Evolutionary conservation across 1,140 invertebrate species (phyloP).

Genomic region (Psix sp.): DNA sequence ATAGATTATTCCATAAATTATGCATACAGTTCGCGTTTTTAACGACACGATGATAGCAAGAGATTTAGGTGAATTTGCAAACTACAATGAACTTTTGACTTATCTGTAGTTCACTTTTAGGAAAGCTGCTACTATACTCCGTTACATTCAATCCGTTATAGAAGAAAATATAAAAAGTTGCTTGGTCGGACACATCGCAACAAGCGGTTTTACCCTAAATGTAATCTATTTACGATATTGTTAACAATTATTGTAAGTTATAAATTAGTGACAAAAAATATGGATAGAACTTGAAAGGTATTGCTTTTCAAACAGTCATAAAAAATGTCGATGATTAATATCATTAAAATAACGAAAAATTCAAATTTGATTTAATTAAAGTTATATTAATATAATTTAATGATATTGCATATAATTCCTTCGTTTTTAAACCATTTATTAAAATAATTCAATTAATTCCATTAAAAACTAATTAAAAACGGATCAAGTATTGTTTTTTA

Average conservation of each 20-base stretch:
- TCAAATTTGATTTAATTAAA: too few species aligned
- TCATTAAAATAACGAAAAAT: too few species aligned
- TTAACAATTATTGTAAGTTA: not conserved
- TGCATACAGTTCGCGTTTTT: constrained; percentile 8
- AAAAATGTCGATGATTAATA: too few species aligned
- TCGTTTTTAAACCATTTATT: too few species aligned
- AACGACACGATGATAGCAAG: constrained; percentile 1
- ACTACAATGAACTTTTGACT: constrained; percentile 41
- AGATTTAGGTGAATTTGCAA: constrained; percentile 3
- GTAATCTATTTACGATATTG: constrained; percentile 21
- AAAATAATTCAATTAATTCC: too few species aligned
- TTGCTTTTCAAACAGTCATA: too few species aligned
- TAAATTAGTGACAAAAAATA: too few species aligned
- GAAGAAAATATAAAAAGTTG: constrained; percentile 54
- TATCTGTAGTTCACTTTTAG: constrained; percentile 42
- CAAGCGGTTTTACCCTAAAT: constrained; percentile 25
- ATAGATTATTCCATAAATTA: constrained; percentile 20
- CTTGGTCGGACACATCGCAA: constrained; percentile 14
- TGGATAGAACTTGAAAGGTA: too few species aligned
- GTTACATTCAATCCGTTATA: constrained; percentile 44
- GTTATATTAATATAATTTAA: too few species aligned
- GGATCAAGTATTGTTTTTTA: too few species aligned
- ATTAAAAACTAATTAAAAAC: too few species aligned
- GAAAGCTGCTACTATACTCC: constrained; percentile 37
- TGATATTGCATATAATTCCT: too few species aligned